Percentiles rank a stretch among this genome's conserved stretches.
phyloP scores from a whole-genome alignment of 2,888 invertebrate genomes.

The Machimus atricapillus region DNA sequence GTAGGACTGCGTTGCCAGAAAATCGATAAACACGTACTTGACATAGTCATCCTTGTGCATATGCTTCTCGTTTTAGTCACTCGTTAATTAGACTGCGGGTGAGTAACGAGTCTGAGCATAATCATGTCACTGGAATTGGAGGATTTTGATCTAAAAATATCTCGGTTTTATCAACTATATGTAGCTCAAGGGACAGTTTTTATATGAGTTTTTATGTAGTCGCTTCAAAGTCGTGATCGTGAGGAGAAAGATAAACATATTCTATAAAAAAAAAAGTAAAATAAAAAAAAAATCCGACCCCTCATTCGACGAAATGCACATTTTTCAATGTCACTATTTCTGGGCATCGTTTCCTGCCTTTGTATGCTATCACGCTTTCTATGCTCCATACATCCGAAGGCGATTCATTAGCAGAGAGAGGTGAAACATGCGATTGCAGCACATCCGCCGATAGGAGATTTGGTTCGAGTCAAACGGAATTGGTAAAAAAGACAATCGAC shows the following conservation, averaged over 20 bases:
- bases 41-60: slow-evolving; percentile 1
- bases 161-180: background rate
- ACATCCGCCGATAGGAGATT: background rate
- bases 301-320: background rate
- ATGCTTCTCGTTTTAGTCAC: background rate
- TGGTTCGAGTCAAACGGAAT: background rate
- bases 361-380: background rate
- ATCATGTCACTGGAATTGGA: background rate
- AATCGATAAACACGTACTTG: background rate
- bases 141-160: background rate
- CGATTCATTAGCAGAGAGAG: background rate
- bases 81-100: background rate
- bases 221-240: background rate
- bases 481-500: background rate
- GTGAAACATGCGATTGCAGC: background rate
- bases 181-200: background rate
- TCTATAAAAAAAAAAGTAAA: background rate
- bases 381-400: background rate
- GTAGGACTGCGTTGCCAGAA: background rate
- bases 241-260: background rate
- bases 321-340: background rate
- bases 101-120: background rate
- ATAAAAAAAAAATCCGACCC: background rate
- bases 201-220: background rate
- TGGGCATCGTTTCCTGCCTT: background rate